Base-by-base conservation (phyloP, 64 coral and sea anemone genomes). In the Hydrozoanthus tunicans region DNA sequence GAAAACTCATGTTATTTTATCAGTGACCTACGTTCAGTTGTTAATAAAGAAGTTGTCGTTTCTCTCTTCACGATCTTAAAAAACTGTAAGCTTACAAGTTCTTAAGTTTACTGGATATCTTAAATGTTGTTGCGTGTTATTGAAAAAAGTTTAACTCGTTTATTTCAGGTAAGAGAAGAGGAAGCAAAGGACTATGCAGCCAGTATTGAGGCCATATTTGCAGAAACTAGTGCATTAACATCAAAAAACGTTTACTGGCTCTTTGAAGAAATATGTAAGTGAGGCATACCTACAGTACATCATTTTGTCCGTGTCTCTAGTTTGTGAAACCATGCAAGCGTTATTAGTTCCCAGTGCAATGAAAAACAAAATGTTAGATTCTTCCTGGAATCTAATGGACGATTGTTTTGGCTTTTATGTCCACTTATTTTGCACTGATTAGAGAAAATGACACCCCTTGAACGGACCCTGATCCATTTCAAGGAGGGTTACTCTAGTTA, bases 201-300 rank as follows among this genome's bases (percentile, higher is more conserved):
- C 3, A 99, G 97, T 77, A 92, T 96, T 17, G 97, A 99, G 56
- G 97, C 97, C 51, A 90, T 99, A 70, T 99, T 94, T 92, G 94
- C 94, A 15, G 97, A 99, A 79, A 99, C 97, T 26, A 99, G 97
- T 94, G 97, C 97, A 54, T 83, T 93, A 15, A 94, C 97, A 56
- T 84, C 94, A 72, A 95, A 93, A 63, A 99, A 99, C 94, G 97
- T 99, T 65, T 68, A 99, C 73, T 93, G 91, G 83, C 81, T 99
- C 57, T 99, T 99, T 92, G 92, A 96, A 92, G 97, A 99, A 91
- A 73, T 99, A 53, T 95, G 96, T 98, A 81, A 93, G 96, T 98
- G 53, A 8, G 0, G n/a, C 5, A 8, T 81, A 71, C 11, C 11
- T 6, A 53, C 13, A 56, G 32, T 84, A 53, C 54, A 8, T 77